Evolutionary conservation across 2,888 invertebrate genomes (phyloP).

Genomic region (Pimpla rufipes): DNA sequence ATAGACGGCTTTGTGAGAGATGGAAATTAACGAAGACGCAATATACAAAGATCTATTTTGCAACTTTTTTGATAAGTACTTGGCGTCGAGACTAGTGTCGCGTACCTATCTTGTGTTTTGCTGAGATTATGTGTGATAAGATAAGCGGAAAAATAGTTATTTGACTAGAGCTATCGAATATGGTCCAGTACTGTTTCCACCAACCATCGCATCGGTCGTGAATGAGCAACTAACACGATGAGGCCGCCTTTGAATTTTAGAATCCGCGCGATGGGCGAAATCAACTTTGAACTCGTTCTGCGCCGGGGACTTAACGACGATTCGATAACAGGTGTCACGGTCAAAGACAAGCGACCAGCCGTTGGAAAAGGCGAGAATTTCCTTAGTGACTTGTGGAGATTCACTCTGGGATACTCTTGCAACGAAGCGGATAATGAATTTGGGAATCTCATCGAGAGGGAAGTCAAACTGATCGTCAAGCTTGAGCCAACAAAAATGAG

Average conservation of each 20-base stretch:
- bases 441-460: slow-evolving; percentile 39
- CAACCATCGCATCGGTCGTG: background rate
- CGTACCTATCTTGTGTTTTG: too few relatives aligned
- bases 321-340: slow-evolving; percentile 47
- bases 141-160: too few relatives aligned
- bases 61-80: too few relatives aligned
- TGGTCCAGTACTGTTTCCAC: background rate
- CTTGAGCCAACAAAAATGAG: slow-evolving; percentile 58
- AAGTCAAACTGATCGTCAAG: slow-evolving; percentile 69
- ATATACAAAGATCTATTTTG: too few relatives aligned
- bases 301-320: slow-evolving; percentile 52
- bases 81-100: too few relatives aligned
- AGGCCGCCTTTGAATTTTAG: background rate
- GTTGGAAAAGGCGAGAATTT: slow-evolving; percentile 70
- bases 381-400: slow-evolving; percentile 61
- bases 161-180: background rate
- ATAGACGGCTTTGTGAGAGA: too few relatives aligned
- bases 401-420: slow-evolving; percentile 58
- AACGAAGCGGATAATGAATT: background rate
- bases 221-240: background rate
- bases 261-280: slow-evolving; percentile 21
- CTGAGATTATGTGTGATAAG: too few relatives aligned
- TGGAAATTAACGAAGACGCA: too few relatives aligned
- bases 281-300: slow-evolving; percentile 53
- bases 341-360: slow-evolving; percentile 72